A percentile compares a stretch with the other conserved stretches of the same genome.
Conservation (phyloP, 2,113 vertebrate genomes). For the Pachycephala philippinensis region DNA sequence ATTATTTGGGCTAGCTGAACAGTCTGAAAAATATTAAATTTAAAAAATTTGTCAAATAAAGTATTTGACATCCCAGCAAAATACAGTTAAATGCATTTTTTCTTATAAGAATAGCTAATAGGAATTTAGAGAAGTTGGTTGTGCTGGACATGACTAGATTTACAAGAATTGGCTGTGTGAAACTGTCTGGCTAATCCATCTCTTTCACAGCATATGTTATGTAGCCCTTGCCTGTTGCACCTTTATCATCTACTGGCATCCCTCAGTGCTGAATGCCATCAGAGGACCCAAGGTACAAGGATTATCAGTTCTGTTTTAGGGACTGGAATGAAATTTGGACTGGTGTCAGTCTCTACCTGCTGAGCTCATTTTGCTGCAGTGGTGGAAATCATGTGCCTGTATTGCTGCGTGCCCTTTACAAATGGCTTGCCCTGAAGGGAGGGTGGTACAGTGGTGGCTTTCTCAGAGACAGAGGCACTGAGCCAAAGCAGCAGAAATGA, state of each 20-base stretch:
- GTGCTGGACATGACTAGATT: background rate
- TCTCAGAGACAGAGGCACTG: background rate
- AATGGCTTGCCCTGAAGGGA: background rate
- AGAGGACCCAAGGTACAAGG: background rate
- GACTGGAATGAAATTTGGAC: background rate
- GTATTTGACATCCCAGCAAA: conserved; percentile 8
- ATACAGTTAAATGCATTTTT: background rate
- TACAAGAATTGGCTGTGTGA: background rate
- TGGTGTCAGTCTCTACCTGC: background rate
- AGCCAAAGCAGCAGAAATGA: background rate
- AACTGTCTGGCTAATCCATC: background rate
- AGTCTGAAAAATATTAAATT: background rate
- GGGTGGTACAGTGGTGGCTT: background rate
- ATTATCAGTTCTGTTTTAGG: background rate
- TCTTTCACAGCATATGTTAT: background rate
- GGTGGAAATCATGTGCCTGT: background rate
- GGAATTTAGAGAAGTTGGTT: background rate
- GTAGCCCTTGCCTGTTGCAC: background rate
- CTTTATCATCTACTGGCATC: background rate
- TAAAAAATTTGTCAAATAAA: background rate
- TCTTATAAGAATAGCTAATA: background rate
- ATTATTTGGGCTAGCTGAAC: conserved; percentile 26
- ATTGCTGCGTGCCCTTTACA: background rate
- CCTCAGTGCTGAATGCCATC: background rate
- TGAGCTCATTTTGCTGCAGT: background rate